Percentiles rank a stretch among this genome's conserved stretches.
Conservation (phyloP, 2,113 vertebrate genomes). For the Sinocyclocheilus rhinocerous region DNA sequence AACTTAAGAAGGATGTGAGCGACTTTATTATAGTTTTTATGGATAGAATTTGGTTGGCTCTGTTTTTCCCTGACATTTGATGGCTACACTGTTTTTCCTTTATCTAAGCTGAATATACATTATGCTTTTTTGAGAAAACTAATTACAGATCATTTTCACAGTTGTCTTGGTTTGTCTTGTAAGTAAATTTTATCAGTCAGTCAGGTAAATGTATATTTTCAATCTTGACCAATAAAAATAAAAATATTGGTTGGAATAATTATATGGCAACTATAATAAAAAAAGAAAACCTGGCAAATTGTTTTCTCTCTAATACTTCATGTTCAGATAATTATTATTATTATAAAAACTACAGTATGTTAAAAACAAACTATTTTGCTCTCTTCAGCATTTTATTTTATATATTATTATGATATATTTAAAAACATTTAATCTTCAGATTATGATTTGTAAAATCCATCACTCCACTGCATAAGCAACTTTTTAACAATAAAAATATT, state of each 20-base stretch:
- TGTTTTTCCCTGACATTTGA: neutral
- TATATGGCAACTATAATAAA: neutral
- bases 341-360: neutral
- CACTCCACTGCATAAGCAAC: neutral
- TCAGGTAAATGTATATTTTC: slow-evolving; percentile 59
- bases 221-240: slow-evolving; percentile 23
- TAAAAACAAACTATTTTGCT: slow-evolving; percentile 48
- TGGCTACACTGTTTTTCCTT: neutral
- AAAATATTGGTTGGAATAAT: neutral
- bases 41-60: neutral
- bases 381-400: neutral
- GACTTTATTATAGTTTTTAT: neutral
- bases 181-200: neutral
- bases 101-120: neutral
- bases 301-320: neutral
- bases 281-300: neutral
- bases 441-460: neutral
- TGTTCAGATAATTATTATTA: neutral
- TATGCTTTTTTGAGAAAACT: neutral
- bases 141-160: neutral
- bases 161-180: neutral
- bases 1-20: neutral
- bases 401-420: neutral
- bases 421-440: neutral
- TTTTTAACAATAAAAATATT: neutral